Conservation (phyloP, 2,113 vertebrate genomes). For the Rhinolophus ferrumequinum region DNA sequence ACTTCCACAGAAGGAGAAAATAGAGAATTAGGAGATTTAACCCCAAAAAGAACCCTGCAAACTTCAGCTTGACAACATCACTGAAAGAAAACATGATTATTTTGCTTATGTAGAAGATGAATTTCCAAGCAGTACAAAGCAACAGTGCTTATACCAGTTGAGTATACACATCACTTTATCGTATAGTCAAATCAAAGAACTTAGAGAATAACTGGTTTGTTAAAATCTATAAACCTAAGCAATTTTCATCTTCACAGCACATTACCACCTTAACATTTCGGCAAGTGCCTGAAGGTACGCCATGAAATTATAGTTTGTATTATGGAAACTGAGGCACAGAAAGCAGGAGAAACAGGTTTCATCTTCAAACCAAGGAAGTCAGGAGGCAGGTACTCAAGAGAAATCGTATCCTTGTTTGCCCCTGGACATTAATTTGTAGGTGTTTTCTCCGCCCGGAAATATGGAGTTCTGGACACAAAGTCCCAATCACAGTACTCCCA, state of each 20-base stretch:
- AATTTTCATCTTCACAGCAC: not conserved
- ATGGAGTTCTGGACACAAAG: not conserved
- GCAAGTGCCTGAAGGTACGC: not conserved
- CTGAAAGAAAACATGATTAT: constrained; percentile 4
- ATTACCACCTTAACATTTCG: not conserved
- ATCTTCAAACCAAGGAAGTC: not conserved
- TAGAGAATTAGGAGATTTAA: not conserved
- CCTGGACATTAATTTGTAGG: not conserved
- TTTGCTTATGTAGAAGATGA: not conserved
- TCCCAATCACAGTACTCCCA: not conserved
- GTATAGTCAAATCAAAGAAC: not conserved
- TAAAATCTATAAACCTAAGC: not conserved
- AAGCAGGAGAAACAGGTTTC: not conserved
- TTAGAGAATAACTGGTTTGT: not conserved
- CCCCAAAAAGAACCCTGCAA: not conserved
- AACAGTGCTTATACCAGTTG: not conserved
- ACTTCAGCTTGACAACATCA: not conserved
- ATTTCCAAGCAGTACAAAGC: constrained; percentile 41
- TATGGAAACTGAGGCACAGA: constrained; percentile 59
- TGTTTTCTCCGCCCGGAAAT: not conserved
- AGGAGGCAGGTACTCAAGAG: not conserved
- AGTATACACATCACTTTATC: not conserved
- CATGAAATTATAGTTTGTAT: not conserved
- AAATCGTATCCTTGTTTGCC: not conserved
- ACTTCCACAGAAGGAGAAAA: not conserved